Conservation (phyloP, 2,113 vertebrate genomes). For the Psittacula cyanocephala region DNA sequence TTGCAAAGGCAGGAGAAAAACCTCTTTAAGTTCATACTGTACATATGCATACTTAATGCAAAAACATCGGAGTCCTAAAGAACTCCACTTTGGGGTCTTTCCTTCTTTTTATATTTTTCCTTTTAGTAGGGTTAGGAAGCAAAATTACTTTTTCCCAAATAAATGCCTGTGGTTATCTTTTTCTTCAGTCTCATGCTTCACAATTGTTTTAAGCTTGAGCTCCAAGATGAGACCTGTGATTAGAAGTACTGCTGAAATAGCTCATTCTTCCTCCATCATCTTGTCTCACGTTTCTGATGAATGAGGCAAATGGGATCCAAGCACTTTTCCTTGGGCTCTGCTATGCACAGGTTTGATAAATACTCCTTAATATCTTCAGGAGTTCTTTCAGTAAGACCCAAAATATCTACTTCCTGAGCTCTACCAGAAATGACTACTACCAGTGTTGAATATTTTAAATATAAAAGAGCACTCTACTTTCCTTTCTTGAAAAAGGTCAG, state of each 20-base stretch:
- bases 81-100: neutral
- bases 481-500: neutral
- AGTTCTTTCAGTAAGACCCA: neutral
- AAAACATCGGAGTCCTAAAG: neutral
- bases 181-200: neutral
- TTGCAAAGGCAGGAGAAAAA: neutral
- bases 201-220: neutral
- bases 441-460: neutral
- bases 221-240: neutral
- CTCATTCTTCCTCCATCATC: neutral
- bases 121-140: neutral
- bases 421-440: neutral
- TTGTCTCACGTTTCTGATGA: neutral
- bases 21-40: neutral
- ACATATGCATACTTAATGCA: neutral
- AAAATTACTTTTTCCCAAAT: neutral
- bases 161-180: neutral
- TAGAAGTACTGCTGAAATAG: neutral
- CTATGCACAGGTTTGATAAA: neutral
- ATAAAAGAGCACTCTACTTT: rapidly evolving
- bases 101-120: neutral
- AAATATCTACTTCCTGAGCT: neutral
- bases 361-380: neutral
- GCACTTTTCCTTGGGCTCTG: neutral
- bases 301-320: neutral